These are phyloP conservation scores for Propithecus perrieri DNA, from an alignment of 2,797 vertebrate genomes.

Conservation along the genomic window DNA sequence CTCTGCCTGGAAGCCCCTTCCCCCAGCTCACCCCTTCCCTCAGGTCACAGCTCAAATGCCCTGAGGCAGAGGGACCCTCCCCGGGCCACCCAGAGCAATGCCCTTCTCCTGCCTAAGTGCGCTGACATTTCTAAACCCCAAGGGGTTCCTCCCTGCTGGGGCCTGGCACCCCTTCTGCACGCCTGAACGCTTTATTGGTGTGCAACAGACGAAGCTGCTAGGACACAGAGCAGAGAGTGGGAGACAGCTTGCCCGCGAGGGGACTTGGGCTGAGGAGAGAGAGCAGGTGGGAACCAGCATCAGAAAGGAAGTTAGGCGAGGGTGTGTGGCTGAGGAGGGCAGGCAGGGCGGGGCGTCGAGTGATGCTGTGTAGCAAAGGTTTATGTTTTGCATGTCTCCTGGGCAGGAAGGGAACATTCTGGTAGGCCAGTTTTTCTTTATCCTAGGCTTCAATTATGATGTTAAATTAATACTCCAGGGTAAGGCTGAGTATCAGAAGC, in stretches of 20 bases:
- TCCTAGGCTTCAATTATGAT: conserved; percentile 65
- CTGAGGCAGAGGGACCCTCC: background rate
- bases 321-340: fast-evolving
- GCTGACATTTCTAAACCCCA: background rate
- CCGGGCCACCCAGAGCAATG: background rate
- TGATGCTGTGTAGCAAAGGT: background rate
- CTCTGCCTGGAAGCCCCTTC: background rate
- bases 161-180: fast-evolving
- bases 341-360: background rate
- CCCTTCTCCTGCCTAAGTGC: fast-evolving
- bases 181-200: background rate
- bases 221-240: fast-evolving
- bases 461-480: conserved; percentile 68
- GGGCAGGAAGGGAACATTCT: background rate
- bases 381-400: background rate
- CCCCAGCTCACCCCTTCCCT: background rate
- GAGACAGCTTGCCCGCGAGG: fast-evolving
- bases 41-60: background rate
- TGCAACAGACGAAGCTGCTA: background rate
- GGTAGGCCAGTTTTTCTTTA: conserved; percentile 50
- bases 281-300: background rate
- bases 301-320: background rate
- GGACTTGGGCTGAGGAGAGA: background rate
- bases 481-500: conserved; percentile 70
- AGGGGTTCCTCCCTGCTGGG: background rate